phyloP scores from a whole-genome alignment of 2,888 invertebrate species.

The Melanophora roralis region DNA sequence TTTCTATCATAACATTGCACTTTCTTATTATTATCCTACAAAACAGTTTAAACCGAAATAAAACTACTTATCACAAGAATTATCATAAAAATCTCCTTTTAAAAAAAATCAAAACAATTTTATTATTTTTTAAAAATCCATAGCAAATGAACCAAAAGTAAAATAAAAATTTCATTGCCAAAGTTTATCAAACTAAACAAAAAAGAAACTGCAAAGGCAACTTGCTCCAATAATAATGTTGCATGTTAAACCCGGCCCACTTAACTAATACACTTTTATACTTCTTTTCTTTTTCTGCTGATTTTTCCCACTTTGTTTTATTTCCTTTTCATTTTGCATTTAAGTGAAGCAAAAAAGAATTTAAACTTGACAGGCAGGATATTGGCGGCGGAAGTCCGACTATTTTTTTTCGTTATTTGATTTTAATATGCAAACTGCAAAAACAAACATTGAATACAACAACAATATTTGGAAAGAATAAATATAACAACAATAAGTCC shows the following conservation, averaged over 20 bases:
- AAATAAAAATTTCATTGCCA: constrained; percentile 55
- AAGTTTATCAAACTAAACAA: constrained; percentile 36
- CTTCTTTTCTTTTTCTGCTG: constrained; percentile 13
- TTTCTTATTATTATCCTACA: background rate
- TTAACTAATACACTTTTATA: constrained; percentile 63
- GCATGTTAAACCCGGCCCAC: constrained; percentile 59
- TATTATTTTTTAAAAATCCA: background rate
- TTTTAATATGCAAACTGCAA: constrained; percentile 73
- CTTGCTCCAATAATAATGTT: constrained; percentile 23
- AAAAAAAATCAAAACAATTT: constrained; percentile 18
- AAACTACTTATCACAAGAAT: constrained; percentile 27
- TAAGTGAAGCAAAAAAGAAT: background rate
- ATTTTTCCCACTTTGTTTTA: too few species aligned
- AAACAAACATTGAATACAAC: constrained; percentile 47
- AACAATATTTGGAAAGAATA: background rate
- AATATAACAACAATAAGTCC: background rate
- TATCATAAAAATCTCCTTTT: constrained; percentile 52
- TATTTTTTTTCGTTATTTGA: constrained; percentile 71
- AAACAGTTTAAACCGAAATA: constrained; percentile 23
- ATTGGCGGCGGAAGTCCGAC: constrained; percentile 74
- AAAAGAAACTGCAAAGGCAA: background rate
- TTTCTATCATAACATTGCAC: background rate
- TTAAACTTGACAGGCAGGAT: constrained; percentile 62
- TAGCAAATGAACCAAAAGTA: background rate
- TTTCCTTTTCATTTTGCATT: background rate